phyloP scores from a whole-genome alignment of 2,888 invertebrate species.

The Acrobasis suavella region DNA sequence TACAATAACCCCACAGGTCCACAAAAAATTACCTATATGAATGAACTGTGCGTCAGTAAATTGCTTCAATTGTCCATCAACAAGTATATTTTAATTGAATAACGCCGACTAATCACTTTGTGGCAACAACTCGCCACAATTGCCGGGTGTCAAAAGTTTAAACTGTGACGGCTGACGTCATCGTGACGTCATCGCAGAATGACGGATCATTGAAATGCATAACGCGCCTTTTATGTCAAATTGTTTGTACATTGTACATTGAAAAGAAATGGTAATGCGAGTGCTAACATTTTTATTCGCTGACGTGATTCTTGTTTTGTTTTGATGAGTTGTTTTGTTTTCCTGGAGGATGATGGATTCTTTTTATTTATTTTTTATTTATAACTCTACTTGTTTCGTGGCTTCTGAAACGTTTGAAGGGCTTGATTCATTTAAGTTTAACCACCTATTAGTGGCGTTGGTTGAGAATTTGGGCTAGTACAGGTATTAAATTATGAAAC shows the following conservation, averaged over 20 bases:
- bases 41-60: not conserved
- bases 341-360: not conserved
- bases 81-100: conserved; percentile 10
- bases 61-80: conserved; percentile 12
- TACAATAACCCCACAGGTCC: too few species aligned
- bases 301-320: not conserved
- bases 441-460: too few species aligned
- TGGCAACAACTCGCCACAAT: conserved; percentile 6
- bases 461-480: too few species aligned
- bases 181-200: not conserved
- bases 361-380: not conserved
- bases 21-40: not conserved
- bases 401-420: too few species aligned
- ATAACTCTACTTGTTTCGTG: not conserved
- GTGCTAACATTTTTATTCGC: conserved; percentile 1
- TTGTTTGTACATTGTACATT: conserved; percentile 16
- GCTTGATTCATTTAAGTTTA: too few species aligned
- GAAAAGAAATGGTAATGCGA: conserved; percentile 9
- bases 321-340: not conserved
- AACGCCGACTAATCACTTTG: conserved; percentile 11
- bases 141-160: conserved; percentile 10
- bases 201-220: conserved; percentile 7
- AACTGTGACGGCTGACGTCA: conserved; percentile 5
- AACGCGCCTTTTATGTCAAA: conserved; percentile 15
- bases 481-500: too few species aligned